Percentiles rank a stretch among this genome's conserved stretches.
phyloP scores from a whole-genome alignment of 2,797 vertebrate genomes.

The Setipinna tenuifilis region DNA sequence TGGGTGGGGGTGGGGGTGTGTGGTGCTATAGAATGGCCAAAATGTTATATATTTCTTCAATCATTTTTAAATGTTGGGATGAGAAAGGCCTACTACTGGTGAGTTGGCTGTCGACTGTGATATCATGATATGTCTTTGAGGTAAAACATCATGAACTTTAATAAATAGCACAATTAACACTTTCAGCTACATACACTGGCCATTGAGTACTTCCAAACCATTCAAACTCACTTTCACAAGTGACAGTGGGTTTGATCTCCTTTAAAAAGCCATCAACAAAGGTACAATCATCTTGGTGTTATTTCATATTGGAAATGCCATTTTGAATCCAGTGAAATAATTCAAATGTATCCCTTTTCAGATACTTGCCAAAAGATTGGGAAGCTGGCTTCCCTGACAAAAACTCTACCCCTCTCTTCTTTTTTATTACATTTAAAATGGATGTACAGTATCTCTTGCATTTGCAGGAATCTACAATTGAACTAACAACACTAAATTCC shows the following conservation, averaged over 20 bases:
- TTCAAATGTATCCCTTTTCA: not conserved
- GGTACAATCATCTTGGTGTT: not conserved
- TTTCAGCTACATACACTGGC: not conserved
- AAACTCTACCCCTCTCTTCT: not conserved
- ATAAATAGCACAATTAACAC: slow-evolving; percentile 22
- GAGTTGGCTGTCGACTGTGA: not conserved
- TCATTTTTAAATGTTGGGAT: not conserved
- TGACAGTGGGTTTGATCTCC: not conserved
- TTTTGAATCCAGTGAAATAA: not conserved
- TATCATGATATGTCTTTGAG: not conserved
- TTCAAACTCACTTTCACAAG: not conserved
- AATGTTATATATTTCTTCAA: not conserved
- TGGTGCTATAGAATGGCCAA: not conserved
- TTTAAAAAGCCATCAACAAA: not conserved
- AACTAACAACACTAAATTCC: slow-evolving; percentile 9
- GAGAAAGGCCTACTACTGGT: not conserved
- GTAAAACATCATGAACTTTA: slow-evolving; percentile 1
- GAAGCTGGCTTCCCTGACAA: not conserved
- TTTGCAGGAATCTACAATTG: slow-evolving; percentile 23
- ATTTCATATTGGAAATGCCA: not conserved
- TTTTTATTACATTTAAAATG: not conserved
- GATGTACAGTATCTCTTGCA: not conserved
- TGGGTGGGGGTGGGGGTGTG: too few species aligned
- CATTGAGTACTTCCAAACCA: not conserved
- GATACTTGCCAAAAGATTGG: not conserved